phyloP scores from a whole-genome alignment of 64 coral and sea anemone genomes.

The Cladopsammia gracilis region DNA sequence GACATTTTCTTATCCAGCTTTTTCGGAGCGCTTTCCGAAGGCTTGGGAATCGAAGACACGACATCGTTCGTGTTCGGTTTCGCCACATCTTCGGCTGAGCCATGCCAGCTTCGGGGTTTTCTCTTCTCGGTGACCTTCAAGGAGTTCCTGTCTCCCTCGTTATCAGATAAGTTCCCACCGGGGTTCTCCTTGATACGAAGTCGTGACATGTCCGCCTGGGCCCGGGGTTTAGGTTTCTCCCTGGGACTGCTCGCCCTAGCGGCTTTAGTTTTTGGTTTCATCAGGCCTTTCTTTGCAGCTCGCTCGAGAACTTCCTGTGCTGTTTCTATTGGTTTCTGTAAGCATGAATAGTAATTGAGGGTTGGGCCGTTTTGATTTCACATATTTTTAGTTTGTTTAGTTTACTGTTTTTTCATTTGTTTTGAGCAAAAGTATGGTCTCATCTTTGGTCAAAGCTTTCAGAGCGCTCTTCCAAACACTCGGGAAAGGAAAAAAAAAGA shows the following conservation, averaged over 20 bases:
- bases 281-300: constrained; percentile 83
- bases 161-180: constrained; percentile 40
- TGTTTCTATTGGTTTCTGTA: constrained; percentile 71
- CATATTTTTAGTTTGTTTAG: too few species aligned
- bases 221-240: constrained; percentile 45
- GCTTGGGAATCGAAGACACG: neutral
- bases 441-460: too few species aligned
- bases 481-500: too few species aligned
- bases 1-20: neutral
- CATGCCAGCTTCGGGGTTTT: constrained; percentile 58
- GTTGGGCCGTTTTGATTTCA: too few species aligned
- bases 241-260: neutral
- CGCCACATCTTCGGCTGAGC: constrained; percentile 60
- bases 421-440: too few species aligned
- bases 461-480: too few species aligned
- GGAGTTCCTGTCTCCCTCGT: constrained; percentile 27
- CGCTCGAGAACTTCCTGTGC: constrained; percentile 80
- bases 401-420: too few species aligned
- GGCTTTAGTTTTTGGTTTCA: constrained; percentile 72
- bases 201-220: constrained; percentile 23
- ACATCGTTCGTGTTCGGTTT: constrained; percentile 16
- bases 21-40: constrained; percentile 6
- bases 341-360: neutral
- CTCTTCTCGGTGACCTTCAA: neutral
- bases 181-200: constrained; percentile 39